A percentile compares a stretch with the other conserved stretches of the same genome.
Conservation (phyloP, 2,888 invertebrate genomes). For the Antheraea yamamai region DNA sequence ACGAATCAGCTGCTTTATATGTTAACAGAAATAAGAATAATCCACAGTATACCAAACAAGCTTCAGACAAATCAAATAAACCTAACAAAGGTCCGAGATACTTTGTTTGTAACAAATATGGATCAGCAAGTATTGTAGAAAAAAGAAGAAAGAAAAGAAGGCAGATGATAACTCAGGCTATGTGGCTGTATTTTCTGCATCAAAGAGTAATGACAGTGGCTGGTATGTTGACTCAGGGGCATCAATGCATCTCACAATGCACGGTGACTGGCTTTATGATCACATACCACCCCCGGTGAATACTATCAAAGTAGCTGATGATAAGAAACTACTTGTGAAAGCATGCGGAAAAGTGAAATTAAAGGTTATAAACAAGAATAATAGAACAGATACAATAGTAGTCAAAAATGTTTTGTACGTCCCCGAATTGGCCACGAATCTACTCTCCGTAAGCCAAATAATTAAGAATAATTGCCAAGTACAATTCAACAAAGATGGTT, state of each 20-base stretch:
- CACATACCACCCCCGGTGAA: conserved; percentile 10
- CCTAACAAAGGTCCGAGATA: conserved; percentile 19
- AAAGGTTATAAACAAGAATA: background rate
- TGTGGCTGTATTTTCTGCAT: background rate
- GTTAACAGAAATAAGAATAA: background rate
- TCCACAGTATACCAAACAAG: background rate
- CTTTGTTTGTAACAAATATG: conserved; percentile 19
- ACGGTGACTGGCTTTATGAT: conserved; percentile 22
- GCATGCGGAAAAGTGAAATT: conserved; percentile 4
- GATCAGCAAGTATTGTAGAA: conserved; percentile 17
- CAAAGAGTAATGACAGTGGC: background rate
- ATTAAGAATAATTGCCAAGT: conserved; percentile 26
- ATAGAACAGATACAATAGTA: background rate
- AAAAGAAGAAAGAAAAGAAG: background rate
- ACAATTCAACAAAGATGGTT: conserved; percentile 15
- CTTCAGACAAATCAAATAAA: background rate
- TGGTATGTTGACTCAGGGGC: conserved; percentile 46
- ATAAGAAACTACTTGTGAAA: conserved; percentile 16
- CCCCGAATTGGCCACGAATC: conserved; percentile 25
- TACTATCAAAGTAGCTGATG: conserved; percentile 17
- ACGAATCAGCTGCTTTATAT: conserved; percentile 9
- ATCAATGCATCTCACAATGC: conserved; percentile 31
- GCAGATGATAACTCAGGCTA: background rate
- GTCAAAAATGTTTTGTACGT: conserved; percentile 25
- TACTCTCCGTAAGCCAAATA: conserved; percentile 30